phyloP scores from a whole-genome alignment of 2,797 vertebrate genomes.

The Xyrichtys novacula region DNA sequence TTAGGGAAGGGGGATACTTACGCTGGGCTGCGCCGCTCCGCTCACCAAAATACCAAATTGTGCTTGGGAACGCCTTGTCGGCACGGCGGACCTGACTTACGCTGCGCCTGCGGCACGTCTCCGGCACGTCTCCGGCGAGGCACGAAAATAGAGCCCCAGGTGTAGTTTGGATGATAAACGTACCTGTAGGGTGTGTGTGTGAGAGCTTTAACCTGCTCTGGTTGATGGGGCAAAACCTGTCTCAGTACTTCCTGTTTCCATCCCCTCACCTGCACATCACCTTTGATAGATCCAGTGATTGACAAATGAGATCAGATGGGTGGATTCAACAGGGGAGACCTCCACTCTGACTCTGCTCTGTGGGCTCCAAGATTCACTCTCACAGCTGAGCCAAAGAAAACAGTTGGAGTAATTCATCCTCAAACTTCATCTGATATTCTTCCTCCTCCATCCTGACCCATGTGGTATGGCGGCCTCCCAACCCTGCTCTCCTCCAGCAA shows the following conservation, averaged over 20 bases:
- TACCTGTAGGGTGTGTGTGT: background rate
- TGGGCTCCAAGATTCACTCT: slow-evolving; percentile 56
- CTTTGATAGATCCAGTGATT: slow-evolving; percentile 64
- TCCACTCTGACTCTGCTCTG: slow-evolving; percentile 55
- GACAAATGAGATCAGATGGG: slow-evolving; percentile 75
- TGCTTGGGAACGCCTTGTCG: too few relatives aligned
- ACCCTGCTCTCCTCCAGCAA: slow-evolving; percentile 50
- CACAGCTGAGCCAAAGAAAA: slow-evolving; percentile 11
- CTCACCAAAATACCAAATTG: too few relatives aligned
- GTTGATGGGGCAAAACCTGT: slow-evolving; percentile 6
- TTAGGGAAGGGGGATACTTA: too few relatives aligned
- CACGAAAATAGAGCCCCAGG: too few relatives aligned
- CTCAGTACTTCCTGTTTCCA: background rate
- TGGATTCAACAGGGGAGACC: slow-evolving; percentile 70
- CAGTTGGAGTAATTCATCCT: background rate
- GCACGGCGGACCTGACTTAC: too few relatives aligned
- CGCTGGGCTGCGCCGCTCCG: too few relatives aligned
- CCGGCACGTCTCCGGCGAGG: too few relatives aligned
- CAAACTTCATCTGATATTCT: slow-evolving; percentile 70
- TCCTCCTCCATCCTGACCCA: slow-evolving; percentile 56
- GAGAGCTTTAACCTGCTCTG: background rate
- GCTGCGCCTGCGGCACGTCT: too few relatives aligned
- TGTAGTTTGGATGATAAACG: too few relatives aligned
- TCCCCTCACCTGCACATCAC: slow-evolving; percentile 32
- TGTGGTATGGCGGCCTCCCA: slow-evolving; percentile 65